These are phyloP conservation scores for Rhopalosiphum nymphaeae DNA, from an alignment of 2,888 invertebrate genomes.

Conservation along the genomic window DNA sequence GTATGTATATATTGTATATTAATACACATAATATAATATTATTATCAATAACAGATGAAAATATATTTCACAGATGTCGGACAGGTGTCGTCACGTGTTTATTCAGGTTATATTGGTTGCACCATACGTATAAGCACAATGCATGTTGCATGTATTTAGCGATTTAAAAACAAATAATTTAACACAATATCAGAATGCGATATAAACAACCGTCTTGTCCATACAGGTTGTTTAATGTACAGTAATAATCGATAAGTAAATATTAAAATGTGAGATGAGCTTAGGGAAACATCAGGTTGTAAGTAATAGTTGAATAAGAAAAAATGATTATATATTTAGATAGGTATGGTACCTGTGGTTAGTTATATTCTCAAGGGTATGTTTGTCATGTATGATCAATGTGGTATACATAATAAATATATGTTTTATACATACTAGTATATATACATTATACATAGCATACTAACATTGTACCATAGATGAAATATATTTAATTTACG, in stretches of 20 bases:
- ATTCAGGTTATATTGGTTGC: conserved; percentile 18
- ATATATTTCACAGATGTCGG: conserved; percentile 4
- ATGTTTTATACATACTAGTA: not conserved
- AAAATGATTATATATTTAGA: not conserved
- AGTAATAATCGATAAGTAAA: not conserved
- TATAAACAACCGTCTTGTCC: not conserved
- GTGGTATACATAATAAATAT: not conserved
- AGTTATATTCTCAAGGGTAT: not conserved
- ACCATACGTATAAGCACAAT: not conserved
- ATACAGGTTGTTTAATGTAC: not conserved
- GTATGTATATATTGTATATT: not conserved
- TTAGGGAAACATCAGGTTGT: not conserved
- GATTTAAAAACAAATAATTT: conserved; percentile 5
- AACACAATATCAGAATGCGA: not conserved
- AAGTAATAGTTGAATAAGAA: not conserved
- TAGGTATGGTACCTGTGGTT: not conserved
- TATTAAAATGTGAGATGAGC: not conserved
- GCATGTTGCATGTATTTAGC: not conserved
- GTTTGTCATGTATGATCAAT: not conserved
- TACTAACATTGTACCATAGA: not conserved
- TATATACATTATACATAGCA: not conserved
- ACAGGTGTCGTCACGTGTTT: conserved; percentile 8
- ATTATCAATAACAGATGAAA: not conserved
- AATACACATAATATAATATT: not conserved
- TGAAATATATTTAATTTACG: not conserved